Percentiles rank a stretch among this genome's conserved stretches.
These are phyloP conservation scores for Pterobdella sp. DNA, from an alignment of 2,888 invertebrate genomes.

Conservation along the genomic window DNA sequence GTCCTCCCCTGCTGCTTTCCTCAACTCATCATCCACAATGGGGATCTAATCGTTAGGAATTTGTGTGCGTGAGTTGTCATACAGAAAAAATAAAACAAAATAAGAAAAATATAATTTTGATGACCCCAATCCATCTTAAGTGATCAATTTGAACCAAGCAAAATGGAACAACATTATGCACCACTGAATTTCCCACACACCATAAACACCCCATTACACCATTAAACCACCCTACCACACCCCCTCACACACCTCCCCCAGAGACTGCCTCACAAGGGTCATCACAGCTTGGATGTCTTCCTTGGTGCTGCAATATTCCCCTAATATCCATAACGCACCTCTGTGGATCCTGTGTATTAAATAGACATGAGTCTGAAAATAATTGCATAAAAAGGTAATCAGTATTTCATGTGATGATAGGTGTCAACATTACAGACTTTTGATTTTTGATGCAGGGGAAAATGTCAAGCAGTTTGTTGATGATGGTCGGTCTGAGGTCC, in stretches of 20 bases:
- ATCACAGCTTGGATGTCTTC: slow-evolving; percentile 73
- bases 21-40: slow-evolving; percentile 59
- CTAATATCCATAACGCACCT: slow-evolving; percentile 91
- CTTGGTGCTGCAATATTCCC: slow-evolving; percentile 78
- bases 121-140: not conserved
- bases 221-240: too few relatives aligned
- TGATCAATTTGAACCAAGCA: not conserved
- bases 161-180: not conserved
- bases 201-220: not conserved
- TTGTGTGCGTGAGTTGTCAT: not conserved
- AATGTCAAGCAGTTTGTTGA: slow-evolving; percentile 66
- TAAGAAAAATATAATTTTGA: not conserved
- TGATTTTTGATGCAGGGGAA: slow-evolving; percentile 80
- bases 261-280: slow-evolving; percentile 64
- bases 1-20: slow-evolving; percentile 61
- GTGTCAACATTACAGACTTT: slow-evolving; percentile 53
- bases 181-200: not conserved
- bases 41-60: slow-evolving; percentile 54
- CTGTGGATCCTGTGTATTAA: slow-evolving; percentile 63
- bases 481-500: slow-evolving; percentile 68
- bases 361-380: not conserved
- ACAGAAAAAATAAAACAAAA: slow-evolving; percentile 1
- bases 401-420: not conserved
- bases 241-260: slow-evolving; percentile 60
- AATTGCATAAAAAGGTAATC: not conserved